phyloP scores from a whole-genome alignment of 2,113 vertebrate species.

The Phrynosoma blainvillii region DNA sequence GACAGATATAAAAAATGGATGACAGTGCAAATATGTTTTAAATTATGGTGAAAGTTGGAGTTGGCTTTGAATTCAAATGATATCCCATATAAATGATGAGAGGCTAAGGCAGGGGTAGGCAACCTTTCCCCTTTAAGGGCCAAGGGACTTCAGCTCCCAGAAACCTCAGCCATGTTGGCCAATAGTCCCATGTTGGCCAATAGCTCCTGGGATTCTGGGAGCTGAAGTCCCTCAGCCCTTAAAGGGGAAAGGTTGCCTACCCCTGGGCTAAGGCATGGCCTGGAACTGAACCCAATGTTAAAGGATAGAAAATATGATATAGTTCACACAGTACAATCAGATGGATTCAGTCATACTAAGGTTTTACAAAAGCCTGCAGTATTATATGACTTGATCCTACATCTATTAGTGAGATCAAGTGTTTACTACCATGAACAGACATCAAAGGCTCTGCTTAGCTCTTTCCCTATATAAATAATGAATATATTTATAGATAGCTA shows the following conservation, averaged over 20 bases:
- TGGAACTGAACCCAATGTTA: constrained; percentile 40
- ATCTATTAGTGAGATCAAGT: constrained; percentile 1
- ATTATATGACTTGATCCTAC: not conserved
- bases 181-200: too few relatives aligned
- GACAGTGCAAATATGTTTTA: constrained; percentile 60
- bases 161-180: too few relatives aligned
- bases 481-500: not conserved
- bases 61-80: constrained; percentile 57
- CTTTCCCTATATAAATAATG: not conserved
- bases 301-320: constrained; percentile 35
- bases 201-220: too few relatives aligned
- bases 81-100: constrained; percentile 56
- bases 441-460: not conserved
- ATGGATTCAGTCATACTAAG: constrained; percentile 22
- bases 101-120: constrained; percentile 40
- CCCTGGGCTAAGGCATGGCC: constrained; percentile 38
- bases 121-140: too few relatives aligned
- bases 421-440: not conserved
- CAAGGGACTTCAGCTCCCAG: too few relatives aligned
- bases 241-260: too few relatives aligned
- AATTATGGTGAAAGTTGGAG: constrained; percentile 52
- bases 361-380: not conserved
- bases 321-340: constrained; percentile 17
- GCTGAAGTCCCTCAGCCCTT: too few relatives aligned
- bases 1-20: constrained; percentile 38